Base-by-base conservation (phyloP, 2,797 vertebrate species). In the Premnoplex brunnescens region DNA sequence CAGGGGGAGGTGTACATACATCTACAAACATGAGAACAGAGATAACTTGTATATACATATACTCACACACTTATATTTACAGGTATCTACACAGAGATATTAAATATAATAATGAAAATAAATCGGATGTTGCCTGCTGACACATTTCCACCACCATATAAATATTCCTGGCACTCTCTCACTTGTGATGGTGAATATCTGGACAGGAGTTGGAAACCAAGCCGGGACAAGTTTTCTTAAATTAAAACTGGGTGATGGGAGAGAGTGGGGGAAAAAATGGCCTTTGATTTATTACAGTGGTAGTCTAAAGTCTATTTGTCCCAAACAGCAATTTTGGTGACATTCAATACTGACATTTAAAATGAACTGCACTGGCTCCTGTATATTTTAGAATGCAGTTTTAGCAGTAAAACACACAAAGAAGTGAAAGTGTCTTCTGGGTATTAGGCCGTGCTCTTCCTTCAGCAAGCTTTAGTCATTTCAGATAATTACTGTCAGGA, bases 31-130 rank as follows among this genome's bases (percentile, higher is more conserved):
- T 6, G 26, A 49, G 85, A 89, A 59, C 17, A 76, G 34, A 82
- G 30, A 37, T 37, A 74, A 66, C 14, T 24, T 49, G 6, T n/a
- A 28, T 10, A 7, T 9, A 15, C 41, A 63, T 6, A 67, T 2
- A 30, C 6, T n/a, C 43, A 44, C 11, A 52, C 12, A 41, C 17
- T 79, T 27, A 19, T n/a, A 77, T 59, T 69, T 63, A 63, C 44
- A 93, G 7, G 6, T 18, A 46, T 20, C 19, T 49, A 26, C 44
- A 21, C 4, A 30, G 51, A 34, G 39, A 37, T 14, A 59, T 64
- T 64, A 49, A 63, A 64, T 26, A 4, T 7, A 13, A n/a, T n/a
- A 52, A 7, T 48, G 24, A 75, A 54, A 0, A 1, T 39, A 0
- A 24, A 44, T 6, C 20, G 21, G 16, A 67, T 52, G 11, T 12